Conservation (phyloP, 2,797 vertebrate species). For the Neopelma chrysocephalum region DNA sequence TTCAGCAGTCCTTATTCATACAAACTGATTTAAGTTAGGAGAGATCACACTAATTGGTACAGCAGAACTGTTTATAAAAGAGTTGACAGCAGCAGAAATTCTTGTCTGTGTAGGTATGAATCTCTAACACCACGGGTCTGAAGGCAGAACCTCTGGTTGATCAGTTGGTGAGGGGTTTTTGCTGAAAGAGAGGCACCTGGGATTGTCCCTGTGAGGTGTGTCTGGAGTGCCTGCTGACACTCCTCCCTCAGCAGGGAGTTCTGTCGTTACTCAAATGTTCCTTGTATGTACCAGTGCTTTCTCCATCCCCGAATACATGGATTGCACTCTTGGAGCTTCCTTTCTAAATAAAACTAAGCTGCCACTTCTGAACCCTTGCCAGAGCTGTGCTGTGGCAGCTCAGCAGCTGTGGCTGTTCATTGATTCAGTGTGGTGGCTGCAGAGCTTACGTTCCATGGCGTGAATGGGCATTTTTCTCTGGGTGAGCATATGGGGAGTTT, state of each 20-base stretch:
- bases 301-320: background rate
- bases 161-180: background rate
- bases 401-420: background rate
- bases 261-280: background rate
- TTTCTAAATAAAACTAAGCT: background rate
- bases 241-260: background rate
- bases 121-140: background rate
- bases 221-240: background rate
- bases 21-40: background rate
- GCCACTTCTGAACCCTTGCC: background rate
- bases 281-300: background rate
- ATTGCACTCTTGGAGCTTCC: background rate
- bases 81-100: background rate
- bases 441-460: background rate
- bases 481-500: background rate
- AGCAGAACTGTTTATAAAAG: background rate
- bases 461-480: background rate
- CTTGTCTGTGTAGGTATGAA: background rate
- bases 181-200: rapidly evolving
- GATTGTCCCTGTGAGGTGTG: background rate
- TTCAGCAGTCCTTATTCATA: background rate
- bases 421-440: background rate
- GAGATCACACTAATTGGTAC: background rate
- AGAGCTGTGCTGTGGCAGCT: background rate
- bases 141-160: background rate